These are phyloP conservation scores for Drosophila niveifrons DNA, from an alignment of 2,888 invertebrate genomes.

Conservation along the genomic window DNA sequence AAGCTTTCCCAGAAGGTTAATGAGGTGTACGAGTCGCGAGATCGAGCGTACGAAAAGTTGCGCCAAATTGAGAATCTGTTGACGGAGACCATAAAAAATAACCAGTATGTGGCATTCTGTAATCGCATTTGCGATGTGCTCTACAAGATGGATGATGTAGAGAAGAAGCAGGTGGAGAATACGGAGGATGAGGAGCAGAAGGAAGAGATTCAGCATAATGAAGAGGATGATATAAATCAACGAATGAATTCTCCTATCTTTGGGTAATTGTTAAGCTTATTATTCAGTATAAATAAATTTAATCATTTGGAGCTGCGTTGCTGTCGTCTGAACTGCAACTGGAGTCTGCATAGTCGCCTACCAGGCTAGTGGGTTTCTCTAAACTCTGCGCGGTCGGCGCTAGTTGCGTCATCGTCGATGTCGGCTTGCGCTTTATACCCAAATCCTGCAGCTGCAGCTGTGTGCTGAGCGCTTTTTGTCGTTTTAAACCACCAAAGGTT, in stretches of 20 bases:
- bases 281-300: constrained; percentile 18
- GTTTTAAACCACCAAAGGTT: constrained; percentile 87
- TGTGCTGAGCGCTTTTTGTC: constrained; percentile 86
- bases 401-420: background rate
- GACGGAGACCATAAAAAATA: constrained; percentile 56
- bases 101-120: constrained; percentile 64
- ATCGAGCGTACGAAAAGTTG: constrained; percentile 75
- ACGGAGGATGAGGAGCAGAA: background rate
- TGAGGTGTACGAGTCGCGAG: constrained; percentile 42
- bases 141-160: constrained; percentile 44
- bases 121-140: constrained; percentile 68
- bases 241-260: too few species aligned
- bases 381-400: too few species aligned
- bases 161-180: constrained; percentile 5
- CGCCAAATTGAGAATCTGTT: constrained; percentile 72
- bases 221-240: constrained; percentile 36
- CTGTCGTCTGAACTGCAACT: constrained; percentile 64
- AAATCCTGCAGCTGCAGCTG: constrained; percentile 79
- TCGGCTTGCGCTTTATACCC: constrained; percentile 78
- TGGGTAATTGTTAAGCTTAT: constrained; percentile 8
- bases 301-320: constrained; percentile 47
- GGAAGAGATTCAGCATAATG: background rate
- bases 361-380: constrained; percentile 52
- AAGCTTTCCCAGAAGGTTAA: constrained; percentile 13
- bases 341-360: constrained; percentile 73